These are phyloP conservation scores for Denticeps clupeoides DNA, from an alignment of 2,797 vertebrate species.

Conservation along the genomic window DNA sequence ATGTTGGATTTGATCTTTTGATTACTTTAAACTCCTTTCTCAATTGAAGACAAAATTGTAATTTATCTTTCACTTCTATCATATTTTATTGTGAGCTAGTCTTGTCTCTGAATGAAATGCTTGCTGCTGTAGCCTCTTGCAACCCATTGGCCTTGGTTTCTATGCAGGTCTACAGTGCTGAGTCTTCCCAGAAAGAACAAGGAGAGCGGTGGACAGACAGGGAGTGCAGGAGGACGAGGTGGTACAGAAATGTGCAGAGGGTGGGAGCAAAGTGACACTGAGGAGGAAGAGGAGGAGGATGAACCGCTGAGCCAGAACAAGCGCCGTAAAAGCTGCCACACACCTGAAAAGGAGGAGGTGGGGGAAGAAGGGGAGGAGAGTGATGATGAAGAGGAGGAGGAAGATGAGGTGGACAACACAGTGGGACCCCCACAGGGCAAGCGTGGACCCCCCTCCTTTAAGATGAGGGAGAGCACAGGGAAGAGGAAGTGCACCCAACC, in stretches of 20 bases:
- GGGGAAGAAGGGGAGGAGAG: constrained; percentile 13
- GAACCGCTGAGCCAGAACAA: constrained; percentile 25
- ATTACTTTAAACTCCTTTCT: too few relatives aligned
- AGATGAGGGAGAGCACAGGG: constrained; percentile 35
- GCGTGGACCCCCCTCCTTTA: constrained; percentile 39
- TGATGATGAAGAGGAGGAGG: constrained; percentile 33
- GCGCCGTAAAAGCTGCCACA: background rate
- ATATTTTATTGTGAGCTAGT: too few relatives aligned
- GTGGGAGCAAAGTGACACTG: constrained; percentile 50
- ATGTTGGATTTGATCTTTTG: too few relatives aligned
- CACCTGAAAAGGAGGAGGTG: constrained; percentile 19
- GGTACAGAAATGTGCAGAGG: constrained; percentile 53
- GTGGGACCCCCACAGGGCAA: constrained; percentile 36
- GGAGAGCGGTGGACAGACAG: constrained; percentile 4
- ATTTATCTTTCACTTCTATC: too few relatives aligned
- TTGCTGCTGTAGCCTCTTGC: background rate
- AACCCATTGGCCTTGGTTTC: background rate
- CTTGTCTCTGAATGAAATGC: too few relatives aligned
- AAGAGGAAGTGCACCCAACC: constrained; percentile 53
- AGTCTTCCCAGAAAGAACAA: constrained; percentile 53
- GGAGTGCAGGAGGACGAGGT: constrained; percentile 31
- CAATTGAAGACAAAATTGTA: too few relatives aligned
- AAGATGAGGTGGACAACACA: constrained; percentile 38
- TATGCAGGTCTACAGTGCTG: constrained; percentile 62
- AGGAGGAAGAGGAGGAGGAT: constrained; percentile 39